Conservation (phyloP, 2,888 invertebrate species). For the Coelogynopora nodosa region DNA sequence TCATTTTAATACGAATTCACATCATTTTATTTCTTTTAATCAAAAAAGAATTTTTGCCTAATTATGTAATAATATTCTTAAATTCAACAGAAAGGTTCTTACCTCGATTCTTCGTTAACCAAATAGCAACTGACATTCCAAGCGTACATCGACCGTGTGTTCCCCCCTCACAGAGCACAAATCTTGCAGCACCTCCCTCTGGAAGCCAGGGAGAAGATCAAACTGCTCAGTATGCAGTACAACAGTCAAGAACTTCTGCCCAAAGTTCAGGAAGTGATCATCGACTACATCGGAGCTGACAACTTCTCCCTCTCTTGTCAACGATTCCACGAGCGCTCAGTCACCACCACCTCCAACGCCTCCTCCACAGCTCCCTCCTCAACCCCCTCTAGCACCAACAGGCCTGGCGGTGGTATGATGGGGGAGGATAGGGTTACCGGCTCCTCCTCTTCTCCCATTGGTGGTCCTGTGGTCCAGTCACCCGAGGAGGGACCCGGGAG, state of each 20-base stretch:
- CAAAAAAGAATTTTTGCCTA: too few relatives aligned
- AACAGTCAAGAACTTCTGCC: not conserved
- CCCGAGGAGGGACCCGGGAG: slow-evolving; percentile 1
- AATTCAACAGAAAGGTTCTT: too few relatives aligned
- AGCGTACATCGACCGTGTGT: too few relatives aligned
- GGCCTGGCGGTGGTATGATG: too few relatives aligned
- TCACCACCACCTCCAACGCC: not conserved
- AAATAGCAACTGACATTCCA: too few relatives aligned
- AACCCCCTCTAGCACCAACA: not conserved
- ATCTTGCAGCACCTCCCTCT: not conserved
- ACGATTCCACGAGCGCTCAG: not conserved
- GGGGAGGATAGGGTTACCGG: too few relatives aligned
- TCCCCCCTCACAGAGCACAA: not conserved
- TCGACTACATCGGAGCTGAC: not conserved
- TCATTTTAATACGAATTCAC: too few relatives aligned
- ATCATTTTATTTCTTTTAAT: too few relatives aligned
- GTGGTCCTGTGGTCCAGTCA: not conserved
- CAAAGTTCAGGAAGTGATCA: not conserved
- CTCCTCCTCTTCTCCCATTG: not conserved
- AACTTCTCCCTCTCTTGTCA: not conserved
- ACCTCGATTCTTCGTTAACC: too few relatives aligned
- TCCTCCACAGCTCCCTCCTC: not conserved
- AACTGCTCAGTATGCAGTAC: not conserved
- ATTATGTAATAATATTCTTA: too few relatives aligned
- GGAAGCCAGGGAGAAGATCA: not conserved